These are phyloP conservation scores for Beris morrisii DNA, from an alignment of 2,888 invertebrate genomes.

Conservation along the genomic window DNA sequence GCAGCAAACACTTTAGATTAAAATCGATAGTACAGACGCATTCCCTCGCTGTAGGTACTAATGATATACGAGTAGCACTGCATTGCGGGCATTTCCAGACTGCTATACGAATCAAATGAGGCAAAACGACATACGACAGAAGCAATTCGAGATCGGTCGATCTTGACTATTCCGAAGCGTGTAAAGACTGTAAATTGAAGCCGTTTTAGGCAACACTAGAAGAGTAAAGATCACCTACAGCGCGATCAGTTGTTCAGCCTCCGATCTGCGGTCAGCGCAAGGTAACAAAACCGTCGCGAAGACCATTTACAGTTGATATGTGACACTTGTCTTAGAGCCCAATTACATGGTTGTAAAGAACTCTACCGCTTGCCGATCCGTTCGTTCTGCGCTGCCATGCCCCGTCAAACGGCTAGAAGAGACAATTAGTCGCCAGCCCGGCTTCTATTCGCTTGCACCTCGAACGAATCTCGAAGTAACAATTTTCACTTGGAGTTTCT, in stretches of 20 bases:
- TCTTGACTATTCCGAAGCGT: constrained; percentile 2
- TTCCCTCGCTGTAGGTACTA: neutral
- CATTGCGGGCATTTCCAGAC: too few species aligned
- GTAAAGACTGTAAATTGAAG: constrained; percentile 8
- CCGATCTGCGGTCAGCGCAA: neutral
- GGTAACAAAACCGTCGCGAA: neutral
- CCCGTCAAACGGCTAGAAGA: constrained; percentile 1
- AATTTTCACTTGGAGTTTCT: too few species aligned
- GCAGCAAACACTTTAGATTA: constrained; percentile 28
- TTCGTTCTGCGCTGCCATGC: neutral
- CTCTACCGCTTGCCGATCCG: neutral
- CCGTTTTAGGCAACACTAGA: neutral
- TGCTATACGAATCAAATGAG: too few species aligned
- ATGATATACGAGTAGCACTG: too few species aligned
- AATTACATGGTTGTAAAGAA: constrained; percentile 19
- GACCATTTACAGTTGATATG: constrained; percentile 17
- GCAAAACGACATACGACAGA: constrained; percentile 10
- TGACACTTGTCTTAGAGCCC: constrained; percentile 23
- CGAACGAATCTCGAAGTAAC: too few species aligned
- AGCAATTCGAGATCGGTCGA: constrained; percentile 14
- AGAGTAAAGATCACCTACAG: constrained; percentile 5
- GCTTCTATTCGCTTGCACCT: too few species aligned
- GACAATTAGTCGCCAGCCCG: constrained; percentile 26
- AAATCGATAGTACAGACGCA: constrained; percentile 11
- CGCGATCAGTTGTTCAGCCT: too few species aligned